phyloP scores from a whole-genome alignment of 2,797 vertebrate species.

The Bovichtus diacanthus region DNA sequence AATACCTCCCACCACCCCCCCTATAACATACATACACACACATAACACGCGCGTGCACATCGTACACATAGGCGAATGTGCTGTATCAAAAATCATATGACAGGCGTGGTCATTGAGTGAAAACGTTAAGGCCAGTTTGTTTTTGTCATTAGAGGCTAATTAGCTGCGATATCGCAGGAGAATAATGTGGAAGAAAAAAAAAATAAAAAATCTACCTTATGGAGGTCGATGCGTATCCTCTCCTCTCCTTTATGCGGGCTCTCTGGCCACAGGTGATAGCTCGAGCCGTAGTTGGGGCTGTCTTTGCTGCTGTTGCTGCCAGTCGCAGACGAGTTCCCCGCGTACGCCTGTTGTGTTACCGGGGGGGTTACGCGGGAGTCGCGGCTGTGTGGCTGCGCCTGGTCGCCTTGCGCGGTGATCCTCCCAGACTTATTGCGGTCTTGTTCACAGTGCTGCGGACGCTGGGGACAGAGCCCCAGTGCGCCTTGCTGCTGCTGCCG shows the following conservation, averaged over 20 bases:
- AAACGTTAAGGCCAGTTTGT: conserved; percentile 51
- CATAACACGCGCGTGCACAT: conserved; percentile 28
- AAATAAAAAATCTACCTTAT: conserved; percentile 77
- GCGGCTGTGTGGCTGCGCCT: conserved; percentile 64
- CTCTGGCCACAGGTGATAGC: conserved; percentile 88
- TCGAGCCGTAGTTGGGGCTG: conserved; percentile 86
- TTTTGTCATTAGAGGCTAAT: conserved; percentile 16
- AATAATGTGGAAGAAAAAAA: neutral
- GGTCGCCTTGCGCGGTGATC: conserved; percentile 62
- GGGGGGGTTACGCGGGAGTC: conserved; percentile 71
- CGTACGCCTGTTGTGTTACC: conserved; percentile 71
- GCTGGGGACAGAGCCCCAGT: conserved; percentile 76
- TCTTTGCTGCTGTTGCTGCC: conserved; percentile 80
- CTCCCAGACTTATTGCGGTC: conserved; percentile 77
- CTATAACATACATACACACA: conserved; percentile 19
- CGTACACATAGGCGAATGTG: conserved; percentile 32
- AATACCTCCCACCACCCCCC: neutral
- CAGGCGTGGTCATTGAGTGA: conserved; percentile 79
- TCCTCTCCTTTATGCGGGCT: conserved; percentile 83
- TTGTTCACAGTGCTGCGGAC: conserved; percentile 82
- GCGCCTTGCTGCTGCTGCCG: conserved; percentile 72
- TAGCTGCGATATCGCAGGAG: conserved; percentile 5
- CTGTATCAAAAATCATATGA: conserved; percentile 65
- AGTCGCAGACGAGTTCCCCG: conserved; percentile 80
- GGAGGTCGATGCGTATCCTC: conserved; percentile 82